Base-by-base conservation (phyloP, 2,888 invertebrate genomes). In the Melinopterus prodromus region DNA sequence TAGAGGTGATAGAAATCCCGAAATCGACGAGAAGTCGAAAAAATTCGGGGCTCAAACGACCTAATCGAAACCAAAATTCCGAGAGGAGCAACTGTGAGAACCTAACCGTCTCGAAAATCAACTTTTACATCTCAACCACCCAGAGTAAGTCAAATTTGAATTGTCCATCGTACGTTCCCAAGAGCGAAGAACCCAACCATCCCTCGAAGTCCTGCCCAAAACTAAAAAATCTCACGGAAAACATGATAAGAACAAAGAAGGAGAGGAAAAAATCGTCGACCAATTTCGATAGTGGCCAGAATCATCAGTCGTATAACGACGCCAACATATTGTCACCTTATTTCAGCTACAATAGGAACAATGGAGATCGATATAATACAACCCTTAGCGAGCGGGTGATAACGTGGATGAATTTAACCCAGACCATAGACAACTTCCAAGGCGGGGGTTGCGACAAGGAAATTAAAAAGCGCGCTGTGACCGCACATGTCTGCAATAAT, bases 381-480 rank as follows among this genome's bases (percentile, higher is more conserved):
- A 87, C 91, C 37, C 86, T 93, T 76, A 92, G 95, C 0, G 95
- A 96, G 81, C 91, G 95, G 78, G 96, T 96, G 0, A 88, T 96
- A 4, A 94, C 95, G 84, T 96, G 96, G 96, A 86, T 96, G 83
- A 95, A 96, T 86, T 35, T 80, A 15, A 80, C 80, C 9, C 71
- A 80, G 16, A 77, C 76, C 16, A 74, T 74, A 74, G 80, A 78
- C 14, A 71, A 16, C 12, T 78, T 78, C 38, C 70, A 80, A 76
- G 15, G 53, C 9, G 16, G 70, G 16, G 79, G 74, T n/a, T 77
- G 35, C 6, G 77, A 77, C 3, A 77, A 78, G 6, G 78, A 79
- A 6, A 9, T 38, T 15, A 82, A 78, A 77, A 81, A 78, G 37
- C 80, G 80, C 7, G 77, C 78, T 7, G 78, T 80, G 6, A 81